Conservation (phyloP, 2,888 invertebrate species). For the Drosophila nr. fundita region DNA sequence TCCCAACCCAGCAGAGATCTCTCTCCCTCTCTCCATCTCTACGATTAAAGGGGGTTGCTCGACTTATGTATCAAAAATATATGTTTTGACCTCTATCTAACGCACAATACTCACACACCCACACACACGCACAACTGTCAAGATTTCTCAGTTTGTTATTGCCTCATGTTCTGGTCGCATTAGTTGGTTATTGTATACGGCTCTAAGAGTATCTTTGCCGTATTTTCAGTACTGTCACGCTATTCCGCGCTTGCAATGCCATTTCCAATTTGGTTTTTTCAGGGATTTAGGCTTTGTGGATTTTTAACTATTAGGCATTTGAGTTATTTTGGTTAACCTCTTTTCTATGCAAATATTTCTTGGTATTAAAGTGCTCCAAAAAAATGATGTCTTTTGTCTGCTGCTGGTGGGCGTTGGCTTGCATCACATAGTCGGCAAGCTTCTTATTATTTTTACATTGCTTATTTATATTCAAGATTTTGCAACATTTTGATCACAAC, state of each 20-base stretch:
- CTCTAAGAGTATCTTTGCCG: conserved; percentile 24
- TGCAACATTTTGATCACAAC: conserved; percentile 25
- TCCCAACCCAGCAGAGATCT: conserved; percentile 6
- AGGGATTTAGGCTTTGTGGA: conserved; percentile 9
- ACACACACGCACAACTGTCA: conserved; percentile 33
- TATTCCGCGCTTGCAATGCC: conserved; percentile 2
- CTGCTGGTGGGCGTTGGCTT: neutral
- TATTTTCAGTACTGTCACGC: conserved; percentile 32
- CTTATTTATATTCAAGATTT: conserved; percentile 2
- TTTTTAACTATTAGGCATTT: neutral
- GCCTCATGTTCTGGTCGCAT: conserved; percentile 51
- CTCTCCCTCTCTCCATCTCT: too few species aligned
- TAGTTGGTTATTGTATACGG: conserved; percentile 39
- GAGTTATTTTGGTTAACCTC: neutral
- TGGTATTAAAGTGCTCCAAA: neutral
- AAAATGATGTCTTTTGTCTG: neutral
- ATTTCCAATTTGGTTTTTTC: neutral
- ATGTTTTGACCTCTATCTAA: conserved; percentile 36
- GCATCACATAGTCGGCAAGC: neutral
- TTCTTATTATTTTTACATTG: neutral
- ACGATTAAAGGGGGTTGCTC: neutral
- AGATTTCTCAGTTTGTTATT: conserved; percentile 60
- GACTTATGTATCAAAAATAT: conserved; percentile 16
- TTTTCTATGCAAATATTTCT: neutral
- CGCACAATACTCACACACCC: conserved; percentile 17